Evolutionary conservation across 2,888 invertebrate species (phyloP).

Genomic region (Incurvaria masculella): DNA sequence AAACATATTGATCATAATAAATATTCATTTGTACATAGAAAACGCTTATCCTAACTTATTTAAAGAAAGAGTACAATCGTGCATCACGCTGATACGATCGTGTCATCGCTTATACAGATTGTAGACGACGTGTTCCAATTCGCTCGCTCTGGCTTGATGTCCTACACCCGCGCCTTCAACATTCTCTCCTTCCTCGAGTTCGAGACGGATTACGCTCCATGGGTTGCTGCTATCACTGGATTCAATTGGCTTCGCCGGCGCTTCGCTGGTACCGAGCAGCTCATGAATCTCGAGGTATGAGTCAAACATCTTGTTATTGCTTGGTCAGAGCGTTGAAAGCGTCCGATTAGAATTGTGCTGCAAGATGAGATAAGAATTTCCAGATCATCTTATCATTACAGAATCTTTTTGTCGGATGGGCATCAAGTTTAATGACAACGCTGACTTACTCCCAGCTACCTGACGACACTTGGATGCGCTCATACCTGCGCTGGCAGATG

Average conservation of each 20-base stretch:
- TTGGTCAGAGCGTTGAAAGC: too few relatives aligned
- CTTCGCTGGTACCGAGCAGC: conserved; percentile 23
- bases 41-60: background rate
- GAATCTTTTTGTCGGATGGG: conserved; percentile 28
- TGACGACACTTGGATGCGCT: conserved; percentile 33
- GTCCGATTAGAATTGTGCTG: too few relatives aligned
- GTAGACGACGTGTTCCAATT: conserved; percentile 77
- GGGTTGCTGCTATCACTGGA: conserved; percentile 63
- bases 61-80: too few relatives aligned
- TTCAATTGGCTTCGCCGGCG: conserved; percentile 50
- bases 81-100: too few relatives aligned
- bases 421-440: conserved; percentile 23
- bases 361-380: too few relatives aligned
- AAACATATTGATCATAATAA: too few relatives aligned
- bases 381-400: too few relatives aligned
- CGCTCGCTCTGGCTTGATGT: conserved; percentile 63
- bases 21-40: too few relatives aligned
- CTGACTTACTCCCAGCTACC: conserved; percentile 25
- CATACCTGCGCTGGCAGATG: conserved; percentile 36
- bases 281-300: too few relatives aligned
- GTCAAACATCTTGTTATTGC: too few relatives aligned
- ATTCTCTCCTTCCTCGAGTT: conserved; percentile 65
- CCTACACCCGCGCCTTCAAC: conserved; percentile 61
- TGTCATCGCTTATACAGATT: conserved; percentile 44
- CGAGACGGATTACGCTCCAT: conserved; percentile 74